Conservation (phyloP, 2,113 vertebrate species). For the Microcebus lehilahytsara region DNA sequence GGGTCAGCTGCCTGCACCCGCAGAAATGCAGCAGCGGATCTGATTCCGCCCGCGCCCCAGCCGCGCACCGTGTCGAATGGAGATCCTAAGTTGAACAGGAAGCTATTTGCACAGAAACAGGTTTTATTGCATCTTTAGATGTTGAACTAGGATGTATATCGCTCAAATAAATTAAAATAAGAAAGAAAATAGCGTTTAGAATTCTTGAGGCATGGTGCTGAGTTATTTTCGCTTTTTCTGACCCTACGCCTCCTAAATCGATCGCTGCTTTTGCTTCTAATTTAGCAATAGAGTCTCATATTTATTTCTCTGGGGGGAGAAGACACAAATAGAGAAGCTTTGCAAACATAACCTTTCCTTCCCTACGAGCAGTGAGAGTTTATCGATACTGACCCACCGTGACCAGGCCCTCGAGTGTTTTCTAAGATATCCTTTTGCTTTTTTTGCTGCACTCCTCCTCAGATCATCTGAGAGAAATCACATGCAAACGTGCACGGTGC, state of each 20-base stretch:
- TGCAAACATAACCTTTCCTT: not conserved
- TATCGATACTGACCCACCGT: not conserved
- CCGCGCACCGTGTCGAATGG: rapidly evolving
- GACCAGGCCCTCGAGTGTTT: not conserved
- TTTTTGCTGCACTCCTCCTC: not conserved
- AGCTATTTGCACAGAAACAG: not conserved
- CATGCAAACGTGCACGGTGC: not conserved
- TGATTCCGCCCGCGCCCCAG: rapidly evolving
- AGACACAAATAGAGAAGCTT: not conserved
- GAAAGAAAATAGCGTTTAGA: not conserved
- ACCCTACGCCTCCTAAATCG: not conserved
- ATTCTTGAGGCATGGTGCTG: not conserved
- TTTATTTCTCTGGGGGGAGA: not conserved
- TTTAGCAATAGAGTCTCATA: not conserved
- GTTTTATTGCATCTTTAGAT: not conserved
- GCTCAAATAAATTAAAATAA: not conserved
- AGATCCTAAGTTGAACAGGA: not conserved
- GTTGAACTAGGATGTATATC: not conserved
- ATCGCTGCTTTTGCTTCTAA: not conserved
- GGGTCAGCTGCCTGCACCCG: not conserved
- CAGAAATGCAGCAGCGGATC: rapidly evolving
- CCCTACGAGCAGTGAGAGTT: not conserved
- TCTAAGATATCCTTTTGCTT: not conserved
- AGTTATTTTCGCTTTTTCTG: not conserved
- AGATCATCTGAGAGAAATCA: not conserved